A percentile compares a stretch with the other conserved stretches of the same genome.
Conservation (phyloP, 2,888 invertebrate species). For the Erebia ligea region DNA sequence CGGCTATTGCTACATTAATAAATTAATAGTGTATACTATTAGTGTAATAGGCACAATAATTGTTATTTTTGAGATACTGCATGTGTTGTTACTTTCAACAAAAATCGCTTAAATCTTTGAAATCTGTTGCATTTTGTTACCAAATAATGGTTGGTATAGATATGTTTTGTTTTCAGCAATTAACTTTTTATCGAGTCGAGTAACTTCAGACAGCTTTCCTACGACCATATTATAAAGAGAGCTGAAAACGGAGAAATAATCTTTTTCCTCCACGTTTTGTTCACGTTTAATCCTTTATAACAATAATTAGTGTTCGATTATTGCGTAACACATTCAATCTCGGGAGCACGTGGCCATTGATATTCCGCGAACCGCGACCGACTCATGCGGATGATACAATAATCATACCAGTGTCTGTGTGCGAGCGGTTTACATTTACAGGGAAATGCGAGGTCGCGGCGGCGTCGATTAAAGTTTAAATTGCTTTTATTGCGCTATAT, state of each 20-base stretch:
- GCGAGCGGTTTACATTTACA: neutral
- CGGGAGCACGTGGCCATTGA: neutral
- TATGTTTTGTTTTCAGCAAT: too few relatives aligned
- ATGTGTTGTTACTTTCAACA: too few relatives aligned
- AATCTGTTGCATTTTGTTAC: too few relatives aligned
- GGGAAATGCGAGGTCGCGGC: neutral
- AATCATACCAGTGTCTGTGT: neutral
- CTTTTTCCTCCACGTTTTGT: too few relatives aligned
- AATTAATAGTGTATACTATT: too few relatives aligned
- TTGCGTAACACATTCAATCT: neutral
- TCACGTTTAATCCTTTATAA: neutral
- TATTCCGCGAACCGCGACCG: neutral
- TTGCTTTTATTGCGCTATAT: conserved; percentile 31
- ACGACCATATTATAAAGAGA: too few relatives aligned
- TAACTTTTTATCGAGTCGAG: too few relatives aligned
- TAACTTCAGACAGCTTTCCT: too few relatives aligned
- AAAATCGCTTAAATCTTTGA: too few relatives aligned
- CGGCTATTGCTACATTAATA: too few relatives aligned
- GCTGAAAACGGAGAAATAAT: too few relatives aligned
- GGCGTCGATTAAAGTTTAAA: conserved; percentile 33
- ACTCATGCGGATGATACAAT: neutral
- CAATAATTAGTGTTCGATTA: neutral
- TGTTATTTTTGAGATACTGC: neutral
- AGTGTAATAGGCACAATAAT: neutral
- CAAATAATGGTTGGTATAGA: too few relatives aligned